These are phyloP conservation scores for Panurus biarmicus DNA, from an alignment of 2,113 vertebrate genomes.

Conservation along the genomic window DNA sequence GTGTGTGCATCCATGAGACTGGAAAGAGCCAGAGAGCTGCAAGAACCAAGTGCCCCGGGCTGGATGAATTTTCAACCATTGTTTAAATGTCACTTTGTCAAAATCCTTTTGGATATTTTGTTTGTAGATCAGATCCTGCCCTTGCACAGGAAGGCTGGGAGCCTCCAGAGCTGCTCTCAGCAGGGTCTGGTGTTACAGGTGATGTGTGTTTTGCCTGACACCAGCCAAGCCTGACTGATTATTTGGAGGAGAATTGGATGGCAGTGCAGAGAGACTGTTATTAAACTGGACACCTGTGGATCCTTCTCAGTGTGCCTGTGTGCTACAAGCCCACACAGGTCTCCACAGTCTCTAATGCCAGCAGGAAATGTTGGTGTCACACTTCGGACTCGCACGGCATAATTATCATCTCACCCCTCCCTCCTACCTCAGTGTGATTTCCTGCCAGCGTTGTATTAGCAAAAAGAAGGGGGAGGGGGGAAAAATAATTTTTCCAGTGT, in stretches of 20 bases:
- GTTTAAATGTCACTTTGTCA: neutral
- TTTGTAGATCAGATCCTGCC: neutral
- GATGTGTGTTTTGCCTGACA: conserved; percentile 1
- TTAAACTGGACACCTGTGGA: conserved; percentile 19
- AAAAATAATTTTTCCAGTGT: neutral
- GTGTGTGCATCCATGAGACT: neutral
- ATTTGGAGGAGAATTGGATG: neutral
- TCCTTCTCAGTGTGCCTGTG: neutral
- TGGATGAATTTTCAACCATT: neutral
- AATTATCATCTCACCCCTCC: neutral
- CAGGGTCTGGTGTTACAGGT: neutral
- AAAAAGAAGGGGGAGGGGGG: neutral
- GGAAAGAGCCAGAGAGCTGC: neutral
- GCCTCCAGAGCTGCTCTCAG: neutral
- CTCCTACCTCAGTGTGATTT: neutral
- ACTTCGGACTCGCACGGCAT: neutral
- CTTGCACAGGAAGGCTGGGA: neutral
- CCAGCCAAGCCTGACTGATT: neutral
- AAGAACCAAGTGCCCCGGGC: accelerated
- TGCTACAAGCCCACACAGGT: conserved; percentile 31
- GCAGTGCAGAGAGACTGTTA: neutral
- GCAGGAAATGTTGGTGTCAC: neutral
- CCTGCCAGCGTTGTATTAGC: neutral
- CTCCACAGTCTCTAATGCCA: neutral
- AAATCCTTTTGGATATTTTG: neutral